Percentiles rank a stretch among this genome's conserved stretches.
Conservation (phyloP, 2,888 invertebrate species). For the Tinea trinotella region DNA sequence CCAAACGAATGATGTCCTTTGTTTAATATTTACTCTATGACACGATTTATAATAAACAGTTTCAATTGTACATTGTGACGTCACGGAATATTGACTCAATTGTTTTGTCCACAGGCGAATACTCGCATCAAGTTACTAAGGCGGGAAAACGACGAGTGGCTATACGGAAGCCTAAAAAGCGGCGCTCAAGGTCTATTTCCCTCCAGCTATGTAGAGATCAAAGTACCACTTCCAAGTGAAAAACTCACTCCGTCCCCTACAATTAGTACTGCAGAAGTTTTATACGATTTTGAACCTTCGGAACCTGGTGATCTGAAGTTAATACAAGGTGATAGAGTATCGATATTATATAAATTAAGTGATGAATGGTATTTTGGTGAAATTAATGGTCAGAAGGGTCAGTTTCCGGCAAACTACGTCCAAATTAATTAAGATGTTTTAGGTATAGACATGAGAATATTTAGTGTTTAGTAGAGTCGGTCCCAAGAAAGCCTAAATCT, state of each 20-base stretch:
- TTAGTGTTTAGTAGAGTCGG: no score
- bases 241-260: slow-evolving; percentile 25
- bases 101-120: slow-evolving; percentile 66
- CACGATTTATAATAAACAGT: no score
- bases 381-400: slow-evolving; percentile 76
- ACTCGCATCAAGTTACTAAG: slow-evolving; percentile 80
- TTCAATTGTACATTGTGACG: no score
- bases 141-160: slow-evolving; percentile 85
- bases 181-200: slow-evolving; percentile 88
- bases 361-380: slow-evolving; percentile 86
- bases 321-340: slow-evolving; percentile 60
- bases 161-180: slow-evolving; percentile 77
- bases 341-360: slow-evolving; percentile 77
- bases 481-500: no score
- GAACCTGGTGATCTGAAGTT: slow-evolving; percentile 54
- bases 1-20: no score
- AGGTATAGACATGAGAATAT: no score
- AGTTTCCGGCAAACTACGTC: slow-evolving; percentile 86
- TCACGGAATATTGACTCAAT: not conserved
- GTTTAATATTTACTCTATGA: no score
- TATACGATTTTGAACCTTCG: slow-evolving; percentile 81
- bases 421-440: slow-evolving; percentile 46
- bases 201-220: slow-evolving; percentile 81
- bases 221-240: slow-evolving; percentile 75
- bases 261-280: slow-evolving; percentile 69